Evolutionary conservation across 2,888 invertebrate species (phyloP), one percentile per base, ranked within the genome.

Genomic region (Reticulitermes lucifugus): DNA sequence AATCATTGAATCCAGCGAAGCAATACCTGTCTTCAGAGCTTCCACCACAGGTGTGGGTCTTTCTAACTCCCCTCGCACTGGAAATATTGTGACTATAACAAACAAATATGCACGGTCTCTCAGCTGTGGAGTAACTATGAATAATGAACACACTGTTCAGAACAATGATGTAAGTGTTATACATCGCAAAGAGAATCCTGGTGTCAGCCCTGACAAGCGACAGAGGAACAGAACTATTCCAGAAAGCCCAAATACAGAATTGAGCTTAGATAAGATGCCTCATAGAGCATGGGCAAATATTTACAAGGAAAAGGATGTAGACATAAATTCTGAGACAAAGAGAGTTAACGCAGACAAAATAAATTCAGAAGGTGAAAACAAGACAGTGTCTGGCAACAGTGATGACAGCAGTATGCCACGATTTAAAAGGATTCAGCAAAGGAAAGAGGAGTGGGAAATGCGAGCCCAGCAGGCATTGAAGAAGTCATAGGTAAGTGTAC

Each of bases 391-490:
- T 25, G 25, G 70, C 86, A 73, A 85, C 80, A 60, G 25, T 65
- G 81, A 84, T 10, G 81, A 83, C 22, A n/a, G 55, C 59, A 79
- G 91, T 86, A 91, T 90, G 79, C 93, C 93, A 75, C 93, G 93
- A 89, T 94, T 95, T 88, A 95, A 95, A 89, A 94, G 95, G 86
- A 95, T 96, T 87, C 93, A 95, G 89, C 95, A 95, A 89, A 93
- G 95, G 89, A 93, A 94, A 85, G 95, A 95, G 10, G 95, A 96
- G 89, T 96, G 96, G 96, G 96, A 96, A 90, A 93, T 95, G 88
- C 92, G 96, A 88, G 95, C 95, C 65, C 95, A 95, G 90, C 94
- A 95, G 90, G 95, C 93, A 25, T 82, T 86, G 21, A 86, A 87
- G 85, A 85, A 18, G 22, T 82, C 65, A 71, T 82, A 83, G 83